Percentiles rank a stretch among this genome's conserved stretches.
Conservation (phyloP, 2,888 invertebrate species). For the Pedicia rivosa region DNA sequence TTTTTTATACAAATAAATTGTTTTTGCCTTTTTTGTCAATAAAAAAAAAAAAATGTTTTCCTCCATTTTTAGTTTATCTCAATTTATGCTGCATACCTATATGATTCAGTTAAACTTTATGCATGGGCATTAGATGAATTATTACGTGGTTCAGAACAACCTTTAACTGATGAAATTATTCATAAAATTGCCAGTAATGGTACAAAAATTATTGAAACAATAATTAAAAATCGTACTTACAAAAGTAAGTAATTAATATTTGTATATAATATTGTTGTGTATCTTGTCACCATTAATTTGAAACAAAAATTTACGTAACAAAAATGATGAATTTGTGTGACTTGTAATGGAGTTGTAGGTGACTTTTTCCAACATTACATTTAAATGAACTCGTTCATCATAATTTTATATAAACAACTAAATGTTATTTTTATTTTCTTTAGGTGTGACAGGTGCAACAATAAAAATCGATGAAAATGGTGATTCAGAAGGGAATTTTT, state of each 20-base stretch:
- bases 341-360: no score
- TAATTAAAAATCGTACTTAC: slow-evolving; percentile 70
- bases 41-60: no score
- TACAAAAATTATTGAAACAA: slow-evolving; percentile 68
- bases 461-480: slow-evolving; percentile 84
- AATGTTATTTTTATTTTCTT: slow-evolving; percentile 11
- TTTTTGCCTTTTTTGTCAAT: slow-evolving; percentile 17
- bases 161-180: slow-evolving; percentile 44
- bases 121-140: slow-evolving; percentile 70
- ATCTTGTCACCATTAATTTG: no score
- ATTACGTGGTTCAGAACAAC: slow-evolving; percentile 37
- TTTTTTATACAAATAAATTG: slow-evolving; percentile 5
- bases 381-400: background rate
- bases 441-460: slow-evolving; percentile 87
- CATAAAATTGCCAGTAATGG: slow-evolving; percentile 66
- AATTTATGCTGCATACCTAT: slow-evolving; percentile 85
- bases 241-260: slow-evolving; percentile 49
- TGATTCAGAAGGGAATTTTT: slow-evolving; percentile 95
- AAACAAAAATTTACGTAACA: no score
- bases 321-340: no score
- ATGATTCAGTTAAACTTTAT: slow-evolving; percentile 87
- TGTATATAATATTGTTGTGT: slow-evolving; percentile 5
- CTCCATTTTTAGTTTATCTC: slow-evolving; percentile 82
- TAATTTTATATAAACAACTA: no score
- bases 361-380: no score